Evolutionary conservation across 2,113 vertebrate genomes (phyloP).

Genomic region (Embiotoca jacksoni): DNA sequence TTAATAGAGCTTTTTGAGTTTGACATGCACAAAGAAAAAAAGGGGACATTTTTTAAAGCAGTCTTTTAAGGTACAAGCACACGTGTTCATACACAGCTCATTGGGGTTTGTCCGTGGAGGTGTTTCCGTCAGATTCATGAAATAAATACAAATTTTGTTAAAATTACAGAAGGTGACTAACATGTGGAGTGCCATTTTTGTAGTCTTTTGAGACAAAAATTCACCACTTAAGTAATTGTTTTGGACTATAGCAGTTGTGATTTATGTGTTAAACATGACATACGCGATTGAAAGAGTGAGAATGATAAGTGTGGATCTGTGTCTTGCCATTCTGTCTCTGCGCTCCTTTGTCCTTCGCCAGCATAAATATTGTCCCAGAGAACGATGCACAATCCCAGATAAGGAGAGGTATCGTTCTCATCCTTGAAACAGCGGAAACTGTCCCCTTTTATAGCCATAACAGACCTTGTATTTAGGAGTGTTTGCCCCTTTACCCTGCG

Average conservation of each 20-base stretch:
- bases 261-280: too few relatives aligned
- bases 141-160: background rate
- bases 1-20: background rate
- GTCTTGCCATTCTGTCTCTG: too few relatives aligned
- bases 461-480: too few relatives aligned
- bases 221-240: background rate
- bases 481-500: too few relatives aligned
- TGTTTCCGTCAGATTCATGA: background rate
- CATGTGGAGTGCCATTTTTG: background rate
- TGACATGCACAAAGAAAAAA: slow-evolving; percentile 11
- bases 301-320: too few relatives aligned
- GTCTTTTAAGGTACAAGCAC: background rate
- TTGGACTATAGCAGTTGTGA: background rate
- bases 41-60: slow-evolving; percentile 5
- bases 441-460: too few relatives aligned
- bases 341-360: too few relatives aligned
- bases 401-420: too few relatives aligned
- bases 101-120: background rate
- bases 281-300: too few relatives aligned
- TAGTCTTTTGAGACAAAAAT: background rate
- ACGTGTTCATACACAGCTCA: background rate
- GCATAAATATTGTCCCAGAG: too few relatives aligned
- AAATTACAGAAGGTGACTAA: background rate
- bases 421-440: too few relatives aligned
- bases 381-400: too few relatives aligned